A percentile compares a stretch with the other conserved stretches of the same genome.
These are phyloP conservation scores for Enteromius treurensis DNA, from an alignment of 2,797 vertebrate species.

Conservation along the genomic window DNA sequence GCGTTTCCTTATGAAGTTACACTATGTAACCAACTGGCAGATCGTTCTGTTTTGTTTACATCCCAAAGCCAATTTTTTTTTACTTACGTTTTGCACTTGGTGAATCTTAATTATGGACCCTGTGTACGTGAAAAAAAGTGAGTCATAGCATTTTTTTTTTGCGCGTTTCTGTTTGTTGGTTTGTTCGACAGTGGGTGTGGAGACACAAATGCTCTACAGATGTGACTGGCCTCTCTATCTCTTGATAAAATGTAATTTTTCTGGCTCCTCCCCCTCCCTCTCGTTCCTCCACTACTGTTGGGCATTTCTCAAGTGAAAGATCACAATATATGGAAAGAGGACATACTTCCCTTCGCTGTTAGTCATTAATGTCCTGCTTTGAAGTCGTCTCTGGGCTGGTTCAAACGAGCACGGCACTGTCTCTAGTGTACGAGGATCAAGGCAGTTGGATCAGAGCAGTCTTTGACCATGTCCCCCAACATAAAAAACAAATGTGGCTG, in stretches of 20 bases:
- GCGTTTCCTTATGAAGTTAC: background rate
- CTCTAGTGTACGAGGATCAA: conserved; percentile 57
- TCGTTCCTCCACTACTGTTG: conserved; percentile 55
- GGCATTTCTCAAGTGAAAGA: conserved; percentile 53
- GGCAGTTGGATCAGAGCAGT: conserved; percentile 53
- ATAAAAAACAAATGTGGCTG: conserved; percentile 58
- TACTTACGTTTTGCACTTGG: conserved; percentile 2
- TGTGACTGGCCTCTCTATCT: conserved; percentile 41
- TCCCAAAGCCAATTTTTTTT: background rate
- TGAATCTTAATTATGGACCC: background rate
- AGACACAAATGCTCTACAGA: conserved; percentile 56
- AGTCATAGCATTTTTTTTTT: conserved; percentile 19
- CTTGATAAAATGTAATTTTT: conserved; percentile 41
- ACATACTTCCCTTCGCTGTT: conserved; percentile 60
- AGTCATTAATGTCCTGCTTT: conserved; percentile 66
- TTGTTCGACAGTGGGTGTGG: conserved; percentile 35
- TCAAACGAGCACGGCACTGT: conserved; percentile 53
- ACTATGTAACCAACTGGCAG: conserved; percentile 6
- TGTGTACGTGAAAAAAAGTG: background rate
- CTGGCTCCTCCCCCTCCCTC: conserved; percentile 1
- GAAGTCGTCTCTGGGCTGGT: conserved; percentile 59
- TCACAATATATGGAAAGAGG: conserved; percentile 61
- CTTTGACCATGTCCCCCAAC: conserved; percentile 54
- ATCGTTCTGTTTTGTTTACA: background rate
- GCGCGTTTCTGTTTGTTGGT: conserved; percentile 40